Evolutionary conservation across 2,888 invertebrate genomes (phyloP), one percentile per base, ranked within the genome.

Genomic region (Drosophila birchii): DNA sequence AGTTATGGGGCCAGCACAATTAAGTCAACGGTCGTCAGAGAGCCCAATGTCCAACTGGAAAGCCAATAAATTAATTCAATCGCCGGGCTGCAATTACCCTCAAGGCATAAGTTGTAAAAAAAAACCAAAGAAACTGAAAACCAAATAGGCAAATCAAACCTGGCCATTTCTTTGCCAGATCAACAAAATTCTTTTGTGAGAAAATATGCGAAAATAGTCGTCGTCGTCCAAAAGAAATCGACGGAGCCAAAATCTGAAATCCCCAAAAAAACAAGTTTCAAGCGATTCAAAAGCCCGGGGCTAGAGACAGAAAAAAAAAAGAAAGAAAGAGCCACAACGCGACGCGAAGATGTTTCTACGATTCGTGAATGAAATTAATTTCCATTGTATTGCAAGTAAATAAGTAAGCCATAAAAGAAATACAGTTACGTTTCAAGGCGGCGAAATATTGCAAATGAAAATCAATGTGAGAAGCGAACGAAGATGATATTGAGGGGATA

Each of bases 341-440:
- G 53, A 45, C 38, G 54, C 16, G 72, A 51, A 58, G 76, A 75
- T 75, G 68, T 75, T 76, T 76, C 73, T 64, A 41, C 73, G 82
- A 72, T 84, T 76, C 74, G 81, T 84, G 89, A 84, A 84, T 88
- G 84, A 84, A 84, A 84, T 84, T 88, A 84, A 86, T 84, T 88
- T 84, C 81, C 68, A 86, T 84, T 88, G 84, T 88, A 59, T 72
- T 32, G 39, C 55, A 54, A 67, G 83, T 83, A 77, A 80, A 78
- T 69, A 66, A 58, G 57, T 59, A 49, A 59, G 77, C 70, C 81
- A 72, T 78, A 85, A 88, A 76, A 70, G 55, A 64, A 23, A 53
- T 56, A 54, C 66, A 70, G 75, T 57, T 72, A 56, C 34, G 34
- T 43, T 57, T 26, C 32, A 38, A 38, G 66, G 36, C 70, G 47